A percentile compares a stretch with the other conserved stretches of the same genome.
phyloP scores from a whole-genome alignment of 2,797 vertebrate species.

The Mus minutoides region DNA sequence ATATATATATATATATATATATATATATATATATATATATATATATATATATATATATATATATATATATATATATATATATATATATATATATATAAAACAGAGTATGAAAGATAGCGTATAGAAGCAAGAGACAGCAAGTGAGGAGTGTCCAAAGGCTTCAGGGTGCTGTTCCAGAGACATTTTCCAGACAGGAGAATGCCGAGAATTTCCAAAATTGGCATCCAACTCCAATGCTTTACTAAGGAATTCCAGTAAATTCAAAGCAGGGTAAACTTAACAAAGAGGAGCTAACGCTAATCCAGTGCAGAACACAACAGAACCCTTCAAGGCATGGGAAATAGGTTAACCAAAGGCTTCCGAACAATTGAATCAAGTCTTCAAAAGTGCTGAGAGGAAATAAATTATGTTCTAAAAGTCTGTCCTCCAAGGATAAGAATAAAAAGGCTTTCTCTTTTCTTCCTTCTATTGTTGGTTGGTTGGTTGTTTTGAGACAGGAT shows the following conservation, averaged over 20 bases:
- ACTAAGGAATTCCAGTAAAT: constrained; percentile 42
- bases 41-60: too few species aligned
- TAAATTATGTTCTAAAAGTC: not conserved
- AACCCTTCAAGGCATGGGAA: constrained; percentile 23
- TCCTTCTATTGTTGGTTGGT: not conserved
- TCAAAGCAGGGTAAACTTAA: constrained; percentile 26
- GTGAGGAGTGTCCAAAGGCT: not conserved
- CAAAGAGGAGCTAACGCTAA: not conserved
- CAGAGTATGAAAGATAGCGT: not conserved
- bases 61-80: too few species aligned
- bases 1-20: too few species aligned
- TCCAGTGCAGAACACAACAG: not conserved
- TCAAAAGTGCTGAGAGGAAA: not conserved
- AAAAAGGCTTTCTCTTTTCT: not conserved
- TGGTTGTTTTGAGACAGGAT: not conserved
- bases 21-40: too few species aligned
- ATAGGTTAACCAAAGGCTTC: not conserved
- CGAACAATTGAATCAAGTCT: not conserved
- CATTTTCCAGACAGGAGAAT: constrained; percentile 9
- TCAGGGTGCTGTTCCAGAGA: constrained; percentile 4
- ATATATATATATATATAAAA: too few species aligned
- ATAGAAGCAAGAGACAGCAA: not conserved
- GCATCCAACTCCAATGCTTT: not conserved
- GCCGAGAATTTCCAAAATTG: constrained; percentile 45
- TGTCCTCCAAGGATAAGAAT: not conserved